Conservation (phyloP, 1,140 invertebrate species). For the honey bee (Apis mellifera) region Amel_HAv3.1 CM009934.2:8371501-8372000, state of each 20-base stretch:
- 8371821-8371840: not conserved
- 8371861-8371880: not conserved
- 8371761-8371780: not conserved
- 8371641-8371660: too few relatives aligned
- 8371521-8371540: slow-evolving; percentile 38
- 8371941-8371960: slow-evolving; percentile 77
- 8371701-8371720: not conserved
- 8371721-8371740: not conserved
- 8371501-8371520: slow-evolving; percentile 68
- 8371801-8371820: not conserved
- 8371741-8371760: slow-evolving; percentile 5
- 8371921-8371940: slow-evolving; percentile 66
- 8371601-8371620: slow-evolving; percentile 43
- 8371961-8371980: slow-evolving; percentile 78
- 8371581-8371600: slow-evolving; percentile 54
- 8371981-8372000: slow-evolving; percentile 73
- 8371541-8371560: slow-evolving; percentile 42
- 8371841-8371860: too few relatives aligned
- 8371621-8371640: too few relatives aligned
- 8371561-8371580: not conserved
- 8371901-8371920: not conserved
- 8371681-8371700: not conserved
- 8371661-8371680: not conserved
- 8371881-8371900: too few relatives aligned
- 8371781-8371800: not conserved